Conservation (phyloP, 2,113 vertebrate species). For the Prietella phreatophila region DNA sequence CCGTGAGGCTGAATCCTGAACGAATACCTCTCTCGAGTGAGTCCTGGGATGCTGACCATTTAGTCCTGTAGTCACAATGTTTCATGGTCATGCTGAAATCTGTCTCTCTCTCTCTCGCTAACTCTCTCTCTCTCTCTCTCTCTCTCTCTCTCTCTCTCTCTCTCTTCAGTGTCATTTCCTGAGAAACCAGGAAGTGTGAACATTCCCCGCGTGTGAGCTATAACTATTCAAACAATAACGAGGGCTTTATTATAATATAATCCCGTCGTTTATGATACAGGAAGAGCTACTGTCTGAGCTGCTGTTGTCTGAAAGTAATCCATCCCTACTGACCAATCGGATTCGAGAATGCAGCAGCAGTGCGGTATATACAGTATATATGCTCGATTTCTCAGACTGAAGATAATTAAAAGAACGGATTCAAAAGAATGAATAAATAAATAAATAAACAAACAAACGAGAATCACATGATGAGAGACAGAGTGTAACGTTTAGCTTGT, state of each 20-base stretch:
- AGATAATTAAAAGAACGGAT: not conserved
- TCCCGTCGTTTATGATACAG: too few relatives aligned
- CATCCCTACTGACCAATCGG: not conserved
- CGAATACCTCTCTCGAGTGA: not conserved
- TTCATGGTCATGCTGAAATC: not conserved
- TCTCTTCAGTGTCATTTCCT: not conserved
- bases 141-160: too few relatives aligned
- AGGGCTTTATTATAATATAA: too few relatives aligned
- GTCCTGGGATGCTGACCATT: not conserved
- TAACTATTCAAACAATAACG: not conserved
- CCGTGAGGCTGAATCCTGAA: not conserved
- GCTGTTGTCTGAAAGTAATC: not conserved
- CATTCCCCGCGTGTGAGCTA: not conserved
- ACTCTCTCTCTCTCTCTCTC: too few relatives aligned
- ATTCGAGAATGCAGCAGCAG: not conserved
- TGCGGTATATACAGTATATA: not conserved
- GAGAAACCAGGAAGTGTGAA: not conserved
- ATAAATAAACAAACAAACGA: not conserved
- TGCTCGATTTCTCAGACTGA: not conserved
- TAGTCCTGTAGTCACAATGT: not conserved
- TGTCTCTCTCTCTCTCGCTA: not conserved
- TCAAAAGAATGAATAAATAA: not conserved
- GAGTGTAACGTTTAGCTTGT: not conserved
- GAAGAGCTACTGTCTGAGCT: not conserved
- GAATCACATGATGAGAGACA: not conserved